Conservation (phyloP, 2,113 vertebrate species). For the Callaeas wilsoni region DNA sequence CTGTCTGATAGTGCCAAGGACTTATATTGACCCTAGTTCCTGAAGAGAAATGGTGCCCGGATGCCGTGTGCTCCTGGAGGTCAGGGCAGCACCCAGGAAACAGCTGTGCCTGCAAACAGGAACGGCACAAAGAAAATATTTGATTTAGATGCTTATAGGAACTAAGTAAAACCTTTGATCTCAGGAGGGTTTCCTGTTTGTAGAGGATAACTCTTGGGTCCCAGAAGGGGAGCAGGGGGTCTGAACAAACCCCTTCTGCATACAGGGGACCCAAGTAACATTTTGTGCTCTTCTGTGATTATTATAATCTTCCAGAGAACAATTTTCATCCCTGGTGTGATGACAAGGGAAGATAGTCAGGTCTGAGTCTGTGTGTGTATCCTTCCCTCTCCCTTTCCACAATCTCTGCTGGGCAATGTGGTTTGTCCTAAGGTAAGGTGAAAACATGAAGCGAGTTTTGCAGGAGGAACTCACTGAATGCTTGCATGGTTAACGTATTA, state of each 20-base stretch:
- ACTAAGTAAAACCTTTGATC: neutral
- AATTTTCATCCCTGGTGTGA: neutral
- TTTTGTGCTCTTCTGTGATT: neutral
- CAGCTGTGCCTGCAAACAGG: neutral
- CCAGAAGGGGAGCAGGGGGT: neutral
- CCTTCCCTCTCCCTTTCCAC: neutral
- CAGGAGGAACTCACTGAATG: neutral
- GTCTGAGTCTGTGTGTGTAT: neutral
- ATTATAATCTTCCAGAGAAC: neutral
- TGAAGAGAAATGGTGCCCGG: neutral
- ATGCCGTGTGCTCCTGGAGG: neutral
- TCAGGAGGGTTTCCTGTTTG: neutral
- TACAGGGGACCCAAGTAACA: rapidly evolving
- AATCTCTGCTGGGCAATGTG: neutral
- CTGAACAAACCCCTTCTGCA: neutral
- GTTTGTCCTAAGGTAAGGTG: neutral
- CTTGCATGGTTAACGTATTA: neutral
- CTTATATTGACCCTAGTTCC: rapidly evolving
- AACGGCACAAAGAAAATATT: neutral
- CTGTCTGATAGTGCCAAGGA: neutral
- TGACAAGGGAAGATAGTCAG: neutral
- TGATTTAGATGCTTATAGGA: neutral
- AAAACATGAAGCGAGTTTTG: neutral
- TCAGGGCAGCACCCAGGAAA: neutral
- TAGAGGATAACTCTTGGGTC: neutral